These are phyloP conservation scores for Quadroppia sp. DNA, from an alignment of 2,888 invertebrate species.

Conservation along the genomic window DNA sequence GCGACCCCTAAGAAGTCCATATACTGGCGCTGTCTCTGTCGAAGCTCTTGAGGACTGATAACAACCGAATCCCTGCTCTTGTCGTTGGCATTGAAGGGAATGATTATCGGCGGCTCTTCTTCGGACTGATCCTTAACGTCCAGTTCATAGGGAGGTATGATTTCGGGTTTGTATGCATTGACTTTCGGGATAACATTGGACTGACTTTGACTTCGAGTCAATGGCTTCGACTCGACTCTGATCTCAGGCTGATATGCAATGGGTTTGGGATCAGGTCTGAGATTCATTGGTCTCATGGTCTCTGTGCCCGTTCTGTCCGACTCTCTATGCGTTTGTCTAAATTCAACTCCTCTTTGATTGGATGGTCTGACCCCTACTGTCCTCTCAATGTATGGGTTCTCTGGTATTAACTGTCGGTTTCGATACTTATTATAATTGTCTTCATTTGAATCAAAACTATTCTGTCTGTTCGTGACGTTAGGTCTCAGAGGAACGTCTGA, in stretches of 20 bases:
- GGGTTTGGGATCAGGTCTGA: conserved; percentile 5
- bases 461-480: background rate
- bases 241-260: background rate
- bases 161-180: conserved; percentile 12
- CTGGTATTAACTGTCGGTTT: conserved; percentile 25
- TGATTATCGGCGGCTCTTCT: background rate
- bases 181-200: background rate
- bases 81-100: background rate
- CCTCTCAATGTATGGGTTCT: background rate
- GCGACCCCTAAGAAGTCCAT: conserved; percentile 24
- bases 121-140: background rate
- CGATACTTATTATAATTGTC: background rate
- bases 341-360: background rate
- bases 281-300: background rate
- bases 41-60: background rate
- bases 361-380: background rate
- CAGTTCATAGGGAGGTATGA: conserved; percentile 24
- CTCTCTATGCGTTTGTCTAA: conserved; percentile 5
- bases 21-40: background rate
- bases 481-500: background rate
- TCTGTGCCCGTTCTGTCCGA: background rate
- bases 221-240: background rate
- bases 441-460: background rate
- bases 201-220: background rate
- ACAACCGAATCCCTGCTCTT: conserved; percentile 8